These are phyloP conservation scores for Ginglymostoma cirratum DNA, from an alignment of 2,113 vertebrate genomes.

Conservation along the genomic window DNA sequence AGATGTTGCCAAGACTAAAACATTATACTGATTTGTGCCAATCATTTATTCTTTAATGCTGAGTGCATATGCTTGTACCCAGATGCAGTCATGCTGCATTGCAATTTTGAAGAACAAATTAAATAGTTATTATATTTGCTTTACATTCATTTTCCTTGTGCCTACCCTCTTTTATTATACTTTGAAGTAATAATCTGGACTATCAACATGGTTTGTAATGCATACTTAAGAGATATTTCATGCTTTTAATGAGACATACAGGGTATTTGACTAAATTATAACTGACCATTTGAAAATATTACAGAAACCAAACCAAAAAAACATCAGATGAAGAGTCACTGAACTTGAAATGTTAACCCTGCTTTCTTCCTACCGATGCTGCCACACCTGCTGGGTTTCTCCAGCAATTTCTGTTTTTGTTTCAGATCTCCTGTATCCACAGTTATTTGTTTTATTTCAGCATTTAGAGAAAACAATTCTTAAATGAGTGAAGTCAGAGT, in stretches of 20 bases:
- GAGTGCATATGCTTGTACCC: neutral
- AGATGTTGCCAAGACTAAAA: neutral
- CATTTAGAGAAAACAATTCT: neutral
- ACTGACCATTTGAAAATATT: neutral
- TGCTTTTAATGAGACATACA: neutral
- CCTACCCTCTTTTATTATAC: neutral
- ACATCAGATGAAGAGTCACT: neutral
- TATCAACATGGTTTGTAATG: neutral
- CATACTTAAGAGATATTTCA: neutral
- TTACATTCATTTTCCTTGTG: neutral
- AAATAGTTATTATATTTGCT: neutral
- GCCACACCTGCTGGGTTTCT: too few species aligned
- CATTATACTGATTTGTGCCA: neutral
- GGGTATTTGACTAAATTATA: neutral
- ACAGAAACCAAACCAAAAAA: neutral
- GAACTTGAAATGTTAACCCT: too few species aligned
- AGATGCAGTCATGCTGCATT: neutral
- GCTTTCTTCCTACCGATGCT: too few species aligned
- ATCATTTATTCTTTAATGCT: neutral
- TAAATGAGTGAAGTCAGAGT: neutral
- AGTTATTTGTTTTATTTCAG: neutral
- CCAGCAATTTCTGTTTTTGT: too few species aligned
- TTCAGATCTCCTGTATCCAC: too few species aligned
- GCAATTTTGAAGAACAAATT: neutral
- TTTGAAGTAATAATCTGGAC: slow-evolving; percentile 1